These are phyloP conservation scores for Threskiornis aethiopicus DNA, from an alignment of 2,797 vertebrate species.

Conservation along the genomic window DNA sequence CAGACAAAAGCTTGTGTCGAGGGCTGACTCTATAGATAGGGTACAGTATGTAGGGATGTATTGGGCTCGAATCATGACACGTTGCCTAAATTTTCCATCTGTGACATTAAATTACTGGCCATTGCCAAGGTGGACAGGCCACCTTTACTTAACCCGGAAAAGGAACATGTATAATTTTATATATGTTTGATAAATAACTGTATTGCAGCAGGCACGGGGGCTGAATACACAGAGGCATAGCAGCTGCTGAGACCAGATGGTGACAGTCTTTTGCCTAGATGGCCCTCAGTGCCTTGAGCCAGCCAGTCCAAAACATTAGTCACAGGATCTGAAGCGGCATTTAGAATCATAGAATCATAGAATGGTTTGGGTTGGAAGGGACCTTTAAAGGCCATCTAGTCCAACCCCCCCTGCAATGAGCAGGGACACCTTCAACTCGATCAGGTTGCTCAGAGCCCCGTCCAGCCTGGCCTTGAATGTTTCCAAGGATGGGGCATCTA, in stretches of 20 bases:
- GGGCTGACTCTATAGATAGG: no score
- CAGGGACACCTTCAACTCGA: neutral
- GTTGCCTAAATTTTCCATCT: no score
- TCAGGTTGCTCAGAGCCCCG: neutral
- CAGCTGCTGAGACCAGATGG: neutral
- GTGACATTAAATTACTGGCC: no score
- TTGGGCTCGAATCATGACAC: no score
- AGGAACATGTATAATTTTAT: no score
- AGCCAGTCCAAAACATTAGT: neutral
- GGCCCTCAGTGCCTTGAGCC: neutral
- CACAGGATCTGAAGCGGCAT: neutral
- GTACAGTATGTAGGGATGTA: no score
- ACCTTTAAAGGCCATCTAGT: neutral
- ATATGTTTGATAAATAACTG: neutral
- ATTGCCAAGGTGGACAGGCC: no score
- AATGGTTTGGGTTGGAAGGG: neutral
- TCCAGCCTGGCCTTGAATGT: neutral
- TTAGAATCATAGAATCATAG: neutral
- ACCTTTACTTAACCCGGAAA: no score
- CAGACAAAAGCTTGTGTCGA: no score
- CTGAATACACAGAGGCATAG: neutral
- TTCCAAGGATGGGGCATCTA: neutral
- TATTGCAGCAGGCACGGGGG: neutral
- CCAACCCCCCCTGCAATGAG: neutral
- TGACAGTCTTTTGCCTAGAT: neutral